A percentile compares a stretch with the other conserved stretches of the same genome.
Conservation (phyloP, 2,113 vertebrate species). For the Dipodomys ordii region DNA sequence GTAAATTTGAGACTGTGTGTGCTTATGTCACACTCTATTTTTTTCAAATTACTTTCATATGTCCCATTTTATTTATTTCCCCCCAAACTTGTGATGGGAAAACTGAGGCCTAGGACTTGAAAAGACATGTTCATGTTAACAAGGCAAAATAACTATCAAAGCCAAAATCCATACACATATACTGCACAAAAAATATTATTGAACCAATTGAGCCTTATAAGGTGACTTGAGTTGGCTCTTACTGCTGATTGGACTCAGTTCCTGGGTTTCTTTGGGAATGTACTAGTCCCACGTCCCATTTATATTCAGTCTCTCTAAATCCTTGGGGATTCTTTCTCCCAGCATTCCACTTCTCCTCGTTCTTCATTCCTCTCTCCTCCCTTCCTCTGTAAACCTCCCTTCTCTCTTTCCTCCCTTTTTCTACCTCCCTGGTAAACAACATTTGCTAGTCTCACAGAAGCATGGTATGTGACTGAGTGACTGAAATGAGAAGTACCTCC, state of each 20-base stretch:
- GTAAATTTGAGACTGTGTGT: constrained; percentile 65
- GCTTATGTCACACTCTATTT: constrained; percentile 59
- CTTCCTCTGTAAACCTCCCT: not conserved
- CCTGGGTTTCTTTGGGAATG: not conserved
- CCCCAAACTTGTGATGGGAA: constrained; percentile 55
- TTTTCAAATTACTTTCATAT: constrained; percentile 65
- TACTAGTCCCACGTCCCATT: not conserved
- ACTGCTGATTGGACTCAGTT: not conserved
- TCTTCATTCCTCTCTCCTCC: not conserved
- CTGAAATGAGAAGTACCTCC: constrained; percentile 25
- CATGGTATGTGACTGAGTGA: not conserved
- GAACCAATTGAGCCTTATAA: not conserved
- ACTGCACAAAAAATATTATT: not conserved
- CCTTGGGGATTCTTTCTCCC: not conserved
- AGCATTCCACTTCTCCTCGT: not conserved
- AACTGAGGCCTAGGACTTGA: constrained; percentile 58
- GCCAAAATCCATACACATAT: not conserved
- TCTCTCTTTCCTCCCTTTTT: not conserved
- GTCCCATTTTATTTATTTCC: constrained; percentile 30
- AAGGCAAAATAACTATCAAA: not conserved
- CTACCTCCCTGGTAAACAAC: not conserved
- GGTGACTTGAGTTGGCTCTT: not conserved
- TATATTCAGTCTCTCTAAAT: not conserved
- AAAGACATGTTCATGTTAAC: not conserved
- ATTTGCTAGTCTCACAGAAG: constrained; percentile 1